Base-by-base conservation (phyloP, 2,888 invertebrate genomes). In the Boloria selene region DNA sequence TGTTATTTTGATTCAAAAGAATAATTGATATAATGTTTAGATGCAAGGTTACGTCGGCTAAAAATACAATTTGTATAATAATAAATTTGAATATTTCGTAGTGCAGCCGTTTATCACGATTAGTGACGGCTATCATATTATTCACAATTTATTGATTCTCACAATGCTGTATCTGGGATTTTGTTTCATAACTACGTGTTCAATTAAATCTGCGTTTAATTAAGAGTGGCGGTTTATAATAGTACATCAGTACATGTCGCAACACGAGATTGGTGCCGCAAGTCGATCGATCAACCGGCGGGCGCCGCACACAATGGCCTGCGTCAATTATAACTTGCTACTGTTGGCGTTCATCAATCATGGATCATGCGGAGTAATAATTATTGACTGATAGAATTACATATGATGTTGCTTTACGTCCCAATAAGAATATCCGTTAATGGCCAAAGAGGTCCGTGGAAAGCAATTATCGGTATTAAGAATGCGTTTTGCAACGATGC, bases 281-380 rank as follows among this genome's bases (percentile, higher is more conserved):
- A 73, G 75, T 73, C 80, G 78, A 85, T 87, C 82, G 80, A 84
- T 88, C 86, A 85, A 74, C 72, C 70, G 70, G 69, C 73, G 71
- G 73, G 74, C 74, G 75, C 73, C 73, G 66, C 61, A 53, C 73
- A 88, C 87, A 88, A 89, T 87, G 75, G 81, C 72, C 73, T 62
- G 78, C 82, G 81, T 85, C 87, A 85, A 88, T 90, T 88, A 86
- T 79, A 77, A 73, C 74, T 72, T 74, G 83, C 90, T 90, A 86
- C 90, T 82, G 90, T 87, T 80, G 79, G 77, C 81, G 74, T 79
- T 80, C 86, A 89, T 90, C 87, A 88, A 90, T 90, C 89, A 85
- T 72, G 80, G 82, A 86, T 88, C 86, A 88, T 80, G 79, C 79
- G 72, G 73, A 73, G 79, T 86, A 86, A 87, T 90, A 84, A 88